A percentile compares a stretch with the other conserved stretches of the same genome.
Conservation (phyloP, 2,797 vertebrate genomes). For the Crenuchus spilurus region DNA sequence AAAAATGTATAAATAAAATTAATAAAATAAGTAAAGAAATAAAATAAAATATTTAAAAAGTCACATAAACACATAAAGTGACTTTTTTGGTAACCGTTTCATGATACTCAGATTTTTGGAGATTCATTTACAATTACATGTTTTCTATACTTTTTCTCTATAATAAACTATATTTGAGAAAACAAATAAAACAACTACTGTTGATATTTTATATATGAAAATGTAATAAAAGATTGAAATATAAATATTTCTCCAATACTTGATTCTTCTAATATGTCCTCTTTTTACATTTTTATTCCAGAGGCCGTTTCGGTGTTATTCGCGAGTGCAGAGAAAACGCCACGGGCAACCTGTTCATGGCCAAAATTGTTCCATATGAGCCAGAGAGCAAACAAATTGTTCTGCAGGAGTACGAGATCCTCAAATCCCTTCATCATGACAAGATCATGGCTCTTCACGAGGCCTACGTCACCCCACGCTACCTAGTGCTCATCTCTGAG, state of each 20-base stretch:
- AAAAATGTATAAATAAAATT: no score
- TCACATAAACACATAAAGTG: no score
- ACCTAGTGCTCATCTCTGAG: slow-evolving; percentile 95
- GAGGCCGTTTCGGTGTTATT: slow-evolving; percentile 95
- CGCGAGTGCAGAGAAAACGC: slow-evolving; percentile 93
- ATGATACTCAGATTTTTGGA: no score
- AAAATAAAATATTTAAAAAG: no score
- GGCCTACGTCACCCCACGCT: slow-evolving; percentile 96
- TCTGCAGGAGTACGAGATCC: slow-evolving; percentile 95
- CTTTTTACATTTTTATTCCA: slow-evolving; percentile 55
- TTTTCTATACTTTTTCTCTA: no score
- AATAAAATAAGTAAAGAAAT: no score
- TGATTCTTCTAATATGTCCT: not conserved
- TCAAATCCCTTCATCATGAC: slow-evolving; percentile 92
- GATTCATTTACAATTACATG: no score
- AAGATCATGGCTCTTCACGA: slow-evolving; percentile 94
- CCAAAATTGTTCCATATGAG: slow-evolving; percentile 95
- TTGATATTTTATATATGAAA: no score
- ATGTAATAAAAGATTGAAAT: not conserved
- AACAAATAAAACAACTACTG: no score
- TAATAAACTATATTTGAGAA: no score
- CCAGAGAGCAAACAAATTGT: slow-evolving; percentile 85
- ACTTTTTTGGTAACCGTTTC: no score
- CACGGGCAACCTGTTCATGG: slow-evolving; percentile 92
- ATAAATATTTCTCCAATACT: not conserved